Conservation (phyloP, 37 sponge, comb jelly and placozoan species). For the Chondrosia reniformis region DNA sequence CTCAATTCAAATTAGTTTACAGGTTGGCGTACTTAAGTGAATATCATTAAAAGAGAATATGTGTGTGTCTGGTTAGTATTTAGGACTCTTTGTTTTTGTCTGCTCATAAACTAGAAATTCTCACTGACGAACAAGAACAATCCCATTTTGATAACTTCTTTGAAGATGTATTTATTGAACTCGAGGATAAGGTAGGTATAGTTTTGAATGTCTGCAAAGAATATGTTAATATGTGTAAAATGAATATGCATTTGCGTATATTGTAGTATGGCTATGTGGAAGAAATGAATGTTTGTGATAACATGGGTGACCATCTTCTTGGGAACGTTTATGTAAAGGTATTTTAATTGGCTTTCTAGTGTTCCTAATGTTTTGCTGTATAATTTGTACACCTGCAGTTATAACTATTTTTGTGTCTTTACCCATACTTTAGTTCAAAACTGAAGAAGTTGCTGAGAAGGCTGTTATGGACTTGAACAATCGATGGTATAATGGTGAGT, state of each 20-base stretch:
- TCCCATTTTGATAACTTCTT: slow-evolving; percentile 89
- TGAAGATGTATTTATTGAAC: slow-evolving; percentile 96
- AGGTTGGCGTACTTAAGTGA: too few relatives aligned
- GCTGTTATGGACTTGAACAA: slow-evolving; percentile 91
- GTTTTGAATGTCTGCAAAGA: not conserved
- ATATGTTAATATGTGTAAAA: not conserved
- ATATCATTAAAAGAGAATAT: not conserved
- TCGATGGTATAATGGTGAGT: slow-evolving; percentile 92
- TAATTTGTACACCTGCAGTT: not conserved
- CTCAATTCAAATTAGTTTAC: too few relatives aligned
- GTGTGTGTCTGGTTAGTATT: not conserved
- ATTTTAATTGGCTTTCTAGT: not conserved
- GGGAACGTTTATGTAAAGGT: slow-evolving; percentile 99
- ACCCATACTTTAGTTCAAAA: slow-evolving; percentile 42
- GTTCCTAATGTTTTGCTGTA: not conserved
- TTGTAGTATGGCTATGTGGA: slow-evolving; percentile 88
- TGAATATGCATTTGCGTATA: not conserved
- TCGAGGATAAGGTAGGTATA: slow-evolving; percentile 59
- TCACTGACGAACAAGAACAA: slow-evolving; percentile 78
- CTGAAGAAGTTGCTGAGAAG: slow-evolving; percentile 92
- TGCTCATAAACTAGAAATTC: not conserved
- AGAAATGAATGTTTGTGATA: slow-evolving; percentile 99
- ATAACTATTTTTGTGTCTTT: not conserved
- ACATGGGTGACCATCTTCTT: slow-evolving; percentile 95
- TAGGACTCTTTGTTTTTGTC: not conserved